A percentile compares a stretch with the other conserved stretches of the same genome.
These are phyloP conservation scores for Heterohyrax brucei DNA, from an alignment of 2,797 vertebrate species.

Conservation along the genomic window DNA sequence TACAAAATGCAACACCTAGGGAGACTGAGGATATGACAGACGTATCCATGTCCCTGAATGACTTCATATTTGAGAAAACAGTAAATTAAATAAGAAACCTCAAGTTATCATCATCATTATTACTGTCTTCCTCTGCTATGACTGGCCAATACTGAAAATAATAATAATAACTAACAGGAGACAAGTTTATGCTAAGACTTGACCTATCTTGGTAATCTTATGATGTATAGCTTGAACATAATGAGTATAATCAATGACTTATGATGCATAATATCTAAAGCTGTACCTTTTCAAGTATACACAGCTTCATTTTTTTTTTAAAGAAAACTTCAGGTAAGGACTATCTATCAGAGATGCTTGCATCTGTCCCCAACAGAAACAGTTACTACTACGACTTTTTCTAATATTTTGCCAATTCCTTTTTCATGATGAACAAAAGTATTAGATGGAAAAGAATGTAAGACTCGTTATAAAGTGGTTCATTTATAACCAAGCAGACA, in stretches of 20 bases:
- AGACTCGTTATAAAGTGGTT: neutral
- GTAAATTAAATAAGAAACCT: slow-evolving; percentile 64
- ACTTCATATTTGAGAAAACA: slow-evolving; percentile 71
- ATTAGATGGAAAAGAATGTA: neutral
- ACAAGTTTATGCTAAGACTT: neutral
- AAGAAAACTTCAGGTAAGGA: neutral
- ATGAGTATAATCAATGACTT: neutral
- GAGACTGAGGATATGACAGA: slow-evolving; percentile 74
- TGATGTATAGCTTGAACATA: neutral
- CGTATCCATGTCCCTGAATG: slow-evolving; percentile 79
- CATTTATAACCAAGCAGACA: neutral
- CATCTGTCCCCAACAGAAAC: neutral
- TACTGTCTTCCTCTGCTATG: neutral
- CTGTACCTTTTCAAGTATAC: neutral
- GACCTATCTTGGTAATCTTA: neutral
- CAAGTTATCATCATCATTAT: slow-evolving; percentile 60
- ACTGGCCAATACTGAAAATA: neutral
- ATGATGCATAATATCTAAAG: neutral
- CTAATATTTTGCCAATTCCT: neutral
- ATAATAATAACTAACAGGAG: neutral
- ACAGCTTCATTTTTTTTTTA: neutral
- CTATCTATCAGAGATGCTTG: neutral
- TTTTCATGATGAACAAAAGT: neutral
- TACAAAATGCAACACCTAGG: slow-evolving; percentile 70
- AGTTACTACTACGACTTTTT: neutral